A percentile compares a stretch with the other conserved stretches of the same genome.
Evolutionary conservation across 1,140 invertebrate genomes (phyloP).

Genomic region (Chlorops oryzae): DNA sequence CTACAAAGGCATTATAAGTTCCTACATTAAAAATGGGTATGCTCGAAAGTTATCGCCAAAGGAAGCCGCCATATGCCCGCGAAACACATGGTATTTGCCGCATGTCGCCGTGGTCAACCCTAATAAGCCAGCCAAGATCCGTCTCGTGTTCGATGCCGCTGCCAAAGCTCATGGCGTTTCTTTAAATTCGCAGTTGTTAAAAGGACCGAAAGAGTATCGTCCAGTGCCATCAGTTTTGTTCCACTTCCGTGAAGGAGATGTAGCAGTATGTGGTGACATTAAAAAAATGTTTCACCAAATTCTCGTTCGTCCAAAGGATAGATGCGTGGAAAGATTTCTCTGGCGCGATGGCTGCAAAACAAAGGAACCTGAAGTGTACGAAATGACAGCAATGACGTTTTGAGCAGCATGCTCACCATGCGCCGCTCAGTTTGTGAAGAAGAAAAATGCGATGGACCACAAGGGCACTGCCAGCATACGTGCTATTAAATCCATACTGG

Average conservation of each 20-base stretch:
- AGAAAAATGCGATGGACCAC: no score
- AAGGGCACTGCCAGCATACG: no score
- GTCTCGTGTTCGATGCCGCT: no score
- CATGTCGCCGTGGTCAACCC: constrained; percentile 28
- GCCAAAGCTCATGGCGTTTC: constrained; percentile 11
- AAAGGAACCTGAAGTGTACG: constrained; percentile 16
- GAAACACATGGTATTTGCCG: constrained; percentile 27
- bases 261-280: constrained; percentile 28
- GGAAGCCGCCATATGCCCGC: not conserved
- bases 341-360: constrained; percentile 26
- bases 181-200: constrained; percentile 24
- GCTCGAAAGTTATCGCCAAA: constrained; percentile 8
- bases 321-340: constrained; percentile 9
- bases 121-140: constrained; percentile 24
- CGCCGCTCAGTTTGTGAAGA: constrained; percentile 24
- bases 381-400: constrained; percentile 36
- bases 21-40: constrained; percentile 14
- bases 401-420: constrained; percentile 28
- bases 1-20: constrained; percentile 15
- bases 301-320: not conserved
- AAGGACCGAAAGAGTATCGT: constrained; percentile 20
- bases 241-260: no score
- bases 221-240: constrained; percentile 23
- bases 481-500: no score
- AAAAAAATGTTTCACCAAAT: no score